Evolutionary conservation across 2,113 vertebrate genomes (phyloP).

Genomic region (Lathamus discolor): DNA sequence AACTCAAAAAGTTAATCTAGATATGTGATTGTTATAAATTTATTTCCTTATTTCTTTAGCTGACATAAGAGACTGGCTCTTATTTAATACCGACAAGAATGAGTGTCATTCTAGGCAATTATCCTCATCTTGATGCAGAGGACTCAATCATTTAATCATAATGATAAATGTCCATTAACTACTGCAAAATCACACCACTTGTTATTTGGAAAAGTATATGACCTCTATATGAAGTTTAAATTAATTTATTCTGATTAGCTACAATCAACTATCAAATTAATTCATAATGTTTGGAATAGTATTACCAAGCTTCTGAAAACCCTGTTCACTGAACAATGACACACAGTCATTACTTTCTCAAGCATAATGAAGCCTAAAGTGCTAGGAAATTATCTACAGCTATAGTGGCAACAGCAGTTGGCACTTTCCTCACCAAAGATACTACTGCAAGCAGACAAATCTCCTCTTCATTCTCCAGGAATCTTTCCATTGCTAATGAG

Average conservation of each 20-base stretch:
- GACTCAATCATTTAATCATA: constrained; percentile 28
- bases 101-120: not conserved
- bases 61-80: not conserved
- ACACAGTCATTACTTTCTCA: not conserved
- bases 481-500: not conserved
- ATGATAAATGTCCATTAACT: constrained; percentile 51
- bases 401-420: not conserved
- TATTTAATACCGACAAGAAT: not conserved
- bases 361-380: not conserved
- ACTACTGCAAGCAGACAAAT: not conserved
- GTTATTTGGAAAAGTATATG: constrained; percentile 9
- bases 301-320: constrained; percentile 2
- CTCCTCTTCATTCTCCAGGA: not conserved
- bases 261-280: constrained; percentile 56
- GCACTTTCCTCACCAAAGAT: not conserved
- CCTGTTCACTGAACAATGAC: not conserved
- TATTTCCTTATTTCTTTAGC: not conserved
- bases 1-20: not conserved
- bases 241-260: constrained; percentile 45
- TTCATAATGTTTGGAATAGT: constrained; percentile 34
- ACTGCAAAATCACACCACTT: constrained; percentile 17
- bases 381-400: not conserved
- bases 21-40: not conserved
- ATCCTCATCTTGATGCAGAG: constrained; percentile 10
- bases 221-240: constrained; percentile 38